Percentiles rank a stretch among this genome's conserved stretches.
These are phyloP conservation scores for Periphyllus acericola DNA, from an alignment of 2,888 invertebrate species.

Conservation along the genomic window DNA sequence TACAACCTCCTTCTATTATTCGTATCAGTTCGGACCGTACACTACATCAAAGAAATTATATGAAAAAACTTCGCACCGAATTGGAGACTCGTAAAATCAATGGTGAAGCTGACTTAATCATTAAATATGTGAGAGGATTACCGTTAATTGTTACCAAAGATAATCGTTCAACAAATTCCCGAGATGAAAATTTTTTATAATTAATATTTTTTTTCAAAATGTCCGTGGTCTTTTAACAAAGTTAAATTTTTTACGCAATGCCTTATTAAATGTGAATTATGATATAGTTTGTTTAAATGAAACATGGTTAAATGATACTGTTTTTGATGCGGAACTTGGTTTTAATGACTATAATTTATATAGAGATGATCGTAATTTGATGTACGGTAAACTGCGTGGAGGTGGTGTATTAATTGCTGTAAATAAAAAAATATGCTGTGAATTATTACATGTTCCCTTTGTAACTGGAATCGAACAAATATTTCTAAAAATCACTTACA, in stretches of 20 bases:
- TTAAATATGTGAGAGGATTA: conserved; percentile 24
- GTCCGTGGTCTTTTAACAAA: neutral
- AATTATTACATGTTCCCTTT: neutral
- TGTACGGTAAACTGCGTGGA: neutral
- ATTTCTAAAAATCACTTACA: neutral
- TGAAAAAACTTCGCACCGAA: too few species aligned
- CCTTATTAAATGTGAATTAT: neutral
- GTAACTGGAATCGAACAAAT: neutral
- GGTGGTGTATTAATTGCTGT: neutral
- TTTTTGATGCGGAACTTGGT: neutral
- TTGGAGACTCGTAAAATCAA: conserved; percentile 11
- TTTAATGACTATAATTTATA: neutral
- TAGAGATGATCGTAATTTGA: neutral
- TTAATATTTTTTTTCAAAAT: neutral
- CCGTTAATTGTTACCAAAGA: neutral
- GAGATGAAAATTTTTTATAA: neutral
- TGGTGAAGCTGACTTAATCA: conserved; percentile 20
- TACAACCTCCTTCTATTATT: too few species aligned
- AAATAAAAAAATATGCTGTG: neutral
- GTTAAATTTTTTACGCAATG: neutral
- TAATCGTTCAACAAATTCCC: neutral
- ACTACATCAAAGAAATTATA: too few species aligned
- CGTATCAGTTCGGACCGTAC: too few species aligned
- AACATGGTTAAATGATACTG: neutral
- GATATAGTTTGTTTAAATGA: neutral